Evolutionary conservation across 2,797 vertebrate genomes (phyloP).

Genomic region (Nyctibius grandis): DNA sequence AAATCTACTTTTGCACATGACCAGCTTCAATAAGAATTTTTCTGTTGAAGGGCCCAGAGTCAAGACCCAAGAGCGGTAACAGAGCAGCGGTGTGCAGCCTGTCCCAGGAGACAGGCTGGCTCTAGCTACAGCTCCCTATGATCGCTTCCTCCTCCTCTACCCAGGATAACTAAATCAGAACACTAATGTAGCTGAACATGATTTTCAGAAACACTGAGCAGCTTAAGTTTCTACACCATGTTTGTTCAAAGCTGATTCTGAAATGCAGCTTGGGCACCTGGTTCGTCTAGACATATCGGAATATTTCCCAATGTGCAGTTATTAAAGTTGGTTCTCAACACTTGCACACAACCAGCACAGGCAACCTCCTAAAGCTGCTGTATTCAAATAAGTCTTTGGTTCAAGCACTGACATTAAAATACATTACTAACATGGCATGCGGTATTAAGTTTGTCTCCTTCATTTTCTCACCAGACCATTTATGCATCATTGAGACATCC

Average conservation of each 20-base stretch:
- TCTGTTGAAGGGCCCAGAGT: neutral
- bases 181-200: neutral
- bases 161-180: neutral
- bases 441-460: constrained; percentile 6
- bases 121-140: neutral
- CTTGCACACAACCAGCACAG: neutral
- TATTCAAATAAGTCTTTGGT: neutral
- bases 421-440: neutral
- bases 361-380: neutral
- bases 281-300: neutral
- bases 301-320: neutral
- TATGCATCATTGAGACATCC: constrained; percentile 39
- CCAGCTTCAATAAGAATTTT: neutral
- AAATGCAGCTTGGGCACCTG: neutral
- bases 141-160: neutral
- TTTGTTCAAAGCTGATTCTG: neutral
- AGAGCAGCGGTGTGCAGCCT: neutral
- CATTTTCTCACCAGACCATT: constrained; percentile 45
- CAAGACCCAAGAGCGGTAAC: neutral
- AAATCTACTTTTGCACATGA: neutral
- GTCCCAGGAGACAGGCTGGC: neutral
- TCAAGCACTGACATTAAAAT: neutral
- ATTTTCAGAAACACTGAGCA: neutral
- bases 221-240: neutral
- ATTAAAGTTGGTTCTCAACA: neutral